Conservation (phyloP, 1,140 invertebrate genomes). For the Oscheius sp. region DNA sequence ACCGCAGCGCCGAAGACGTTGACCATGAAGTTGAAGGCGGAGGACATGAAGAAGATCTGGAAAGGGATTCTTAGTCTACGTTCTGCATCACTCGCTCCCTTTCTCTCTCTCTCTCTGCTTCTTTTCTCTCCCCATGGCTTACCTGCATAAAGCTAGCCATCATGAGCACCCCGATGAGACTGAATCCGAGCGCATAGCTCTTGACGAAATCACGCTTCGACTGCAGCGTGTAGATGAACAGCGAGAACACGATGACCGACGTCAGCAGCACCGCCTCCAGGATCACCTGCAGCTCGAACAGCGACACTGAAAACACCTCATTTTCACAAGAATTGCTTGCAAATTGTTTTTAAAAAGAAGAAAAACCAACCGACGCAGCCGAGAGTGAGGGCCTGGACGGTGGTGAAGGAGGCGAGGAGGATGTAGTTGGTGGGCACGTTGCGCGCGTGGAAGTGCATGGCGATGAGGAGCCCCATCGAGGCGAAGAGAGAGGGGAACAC, state of each 20-base stretch:
- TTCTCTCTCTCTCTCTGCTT: too few relatives aligned
- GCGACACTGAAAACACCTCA: conserved; percentile 60
- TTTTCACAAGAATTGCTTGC: conserved; percentile 1
- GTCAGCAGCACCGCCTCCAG: conserved; percentile 64
- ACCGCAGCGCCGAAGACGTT: conserved; percentile 63
- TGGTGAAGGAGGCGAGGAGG: conserved; percentile 63
- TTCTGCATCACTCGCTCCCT: too few relatives aligned
- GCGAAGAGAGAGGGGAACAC: conserved; percentile 61
- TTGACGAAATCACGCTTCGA: conserved; percentile 64
- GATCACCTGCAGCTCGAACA: conserved; percentile 63
- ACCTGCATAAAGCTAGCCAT: conserved; percentile 61
- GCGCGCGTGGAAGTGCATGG: conserved; percentile 63
- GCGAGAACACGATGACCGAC: conserved; percentile 61
- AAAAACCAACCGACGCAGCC: conserved; percentile 62
- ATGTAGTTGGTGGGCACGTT: conserved; percentile 65
- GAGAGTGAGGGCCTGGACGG: conserved; percentile 63
- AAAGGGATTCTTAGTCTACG: conserved; percentile 16
- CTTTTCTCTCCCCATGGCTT: not conserved
- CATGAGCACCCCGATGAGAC: conserved; percentile 52
- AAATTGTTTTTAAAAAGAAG: not conserved
- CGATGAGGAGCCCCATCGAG: conserved; percentile 63
- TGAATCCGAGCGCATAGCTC: conserved; percentile 49
- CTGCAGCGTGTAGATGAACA: conserved; percentile 65
- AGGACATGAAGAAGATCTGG: conserved; percentile 63
- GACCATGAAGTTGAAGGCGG: conserved; percentile 62